Percentiles rank a stretch among this genome's conserved stretches.
Conservation (phyloP, 2,888 invertebrate species). For the Chesias legatella region DNA sequence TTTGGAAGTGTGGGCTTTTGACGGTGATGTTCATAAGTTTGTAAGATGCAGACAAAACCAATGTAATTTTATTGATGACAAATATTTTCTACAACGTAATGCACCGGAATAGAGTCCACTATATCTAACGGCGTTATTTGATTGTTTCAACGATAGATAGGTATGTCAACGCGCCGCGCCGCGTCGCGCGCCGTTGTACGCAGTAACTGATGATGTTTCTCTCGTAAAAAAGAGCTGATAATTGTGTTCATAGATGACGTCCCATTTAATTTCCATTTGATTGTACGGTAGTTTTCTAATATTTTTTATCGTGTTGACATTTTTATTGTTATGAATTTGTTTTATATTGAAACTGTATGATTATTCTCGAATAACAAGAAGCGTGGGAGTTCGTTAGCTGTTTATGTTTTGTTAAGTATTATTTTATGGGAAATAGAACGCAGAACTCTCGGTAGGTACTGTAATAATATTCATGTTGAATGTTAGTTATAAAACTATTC, state of each 20-base stretch:
- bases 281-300: slow-evolving; percentile 53
- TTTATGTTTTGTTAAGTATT: slow-evolving; percentile 14
- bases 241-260: slow-evolving; percentile 64
- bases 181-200: slow-evolving; percentile 22
- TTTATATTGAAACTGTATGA: slow-evolving; percentile 40
- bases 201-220: slow-evolving; percentile 63
- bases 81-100: slow-evolving; percentile 32
- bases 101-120: slow-evolving; percentile 32
- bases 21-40: slow-evolving; percentile 18
- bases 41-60: slow-evolving; percentile 41
- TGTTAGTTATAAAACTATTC: no score
- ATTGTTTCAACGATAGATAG: slow-evolving; percentile 20
- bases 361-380: slow-evolving; percentile 26
- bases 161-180: slow-evolving; percentile 20
- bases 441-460: no score
- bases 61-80: slow-evolving; percentile 38
- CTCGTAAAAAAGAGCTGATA: slow-evolving; percentile 67
- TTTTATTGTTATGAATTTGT: slow-evolving; percentile 75
- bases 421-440: background rate
- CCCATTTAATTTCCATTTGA: slow-evolving; percentile 71
- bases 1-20: slow-evolving; percentile 14
- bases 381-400: slow-evolving; percentile 15
- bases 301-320: slow-evolving; percentile 55
- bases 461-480: no score
- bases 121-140: slow-evolving; percentile 8